These are phyloP conservation scores for Helicoverpa armigera DNA, from an alignment of 1,140 invertebrate genomes.

Conservation along the genomic window DNA sequence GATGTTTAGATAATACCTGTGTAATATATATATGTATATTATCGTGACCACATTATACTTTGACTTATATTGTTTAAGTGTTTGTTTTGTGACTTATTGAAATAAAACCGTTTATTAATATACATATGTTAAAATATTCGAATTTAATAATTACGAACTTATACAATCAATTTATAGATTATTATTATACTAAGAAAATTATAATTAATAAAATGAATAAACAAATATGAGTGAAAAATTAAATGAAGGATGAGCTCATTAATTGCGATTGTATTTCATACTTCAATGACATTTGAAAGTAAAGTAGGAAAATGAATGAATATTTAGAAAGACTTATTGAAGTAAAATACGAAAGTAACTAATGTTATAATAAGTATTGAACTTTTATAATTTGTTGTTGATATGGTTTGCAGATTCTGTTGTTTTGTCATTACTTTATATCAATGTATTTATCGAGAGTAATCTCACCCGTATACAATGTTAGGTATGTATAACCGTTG, in stretches of 20 bases:
- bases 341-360: slow-evolving; percentile 85
- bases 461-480: slow-evolving; percentile 42
- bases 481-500: slow-evolving; percentile 35
- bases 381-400: slow-evolving; percentile 74
- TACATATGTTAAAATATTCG: slow-evolving; percentile 87
- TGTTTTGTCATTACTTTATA: slow-evolving; percentile 48
- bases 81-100: slow-evolving; percentile 82
- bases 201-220: slow-evolving; percentile 86
- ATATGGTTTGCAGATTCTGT: slow-evolving; percentile 53
- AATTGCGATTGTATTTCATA: slow-evolving; percentile 85
- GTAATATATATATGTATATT: slow-evolving; percentile 66
- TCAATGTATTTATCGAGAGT: slow-evolving; percentile 36
- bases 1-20: slow-evolving; percentile 73
- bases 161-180: slow-evolving; percentile 86
- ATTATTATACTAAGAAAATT: slow-evolving; percentile 86
- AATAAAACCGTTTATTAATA: slow-evolving; percentile 87
- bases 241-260: slow-evolving; percentile 82
- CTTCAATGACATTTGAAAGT: slow-evolving; percentile 84
- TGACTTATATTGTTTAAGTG: slow-evolving; percentile 72
- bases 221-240: slow-evolving; percentile 83
- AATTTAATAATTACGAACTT: slow-evolving; percentile 87
- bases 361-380: slow-evolving; percentile 83
- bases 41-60: slow-evolving; percentile 78
- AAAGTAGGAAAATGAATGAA: slow-evolving; percentile 84
- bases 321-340: slow-evolving; percentile 87